A percentile compares a stretch with the other conserved stretches of the same genome.
Evolutionary conservation across 2,888 invertebrate genomes (phyloP).

Genomic region (Cephus rjabovi): DNA sequence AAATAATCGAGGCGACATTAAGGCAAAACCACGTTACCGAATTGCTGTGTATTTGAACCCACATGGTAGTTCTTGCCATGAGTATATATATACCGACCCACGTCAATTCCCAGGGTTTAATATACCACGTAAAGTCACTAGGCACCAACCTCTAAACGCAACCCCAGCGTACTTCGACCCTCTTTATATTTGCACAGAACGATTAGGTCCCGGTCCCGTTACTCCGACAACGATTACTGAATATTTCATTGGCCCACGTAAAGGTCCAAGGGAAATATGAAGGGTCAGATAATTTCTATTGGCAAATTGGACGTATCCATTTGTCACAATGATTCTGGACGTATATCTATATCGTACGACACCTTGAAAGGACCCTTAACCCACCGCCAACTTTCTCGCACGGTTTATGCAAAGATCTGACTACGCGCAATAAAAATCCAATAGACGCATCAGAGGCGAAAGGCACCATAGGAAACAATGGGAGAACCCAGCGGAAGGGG

Average conservation of each 20-base stretch:
- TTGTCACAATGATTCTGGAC: not conserved
- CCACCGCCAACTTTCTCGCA: no score
- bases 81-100: not conserved
- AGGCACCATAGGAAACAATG: slow-evolving; percentile 49
- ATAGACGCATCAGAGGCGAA: slow-evolving; percentile 34
- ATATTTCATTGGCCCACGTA: not conserved
- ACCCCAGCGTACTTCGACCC: not conserved
- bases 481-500: slow-evolving; percentile 44
- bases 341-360: not conserved
- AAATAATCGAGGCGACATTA: not conserved
- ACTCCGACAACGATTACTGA: not conserved
- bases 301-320: not conserved
- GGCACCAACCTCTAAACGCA: not conserved
- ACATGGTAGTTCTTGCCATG: not conserved
- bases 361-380: not conserved
- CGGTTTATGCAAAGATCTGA: slow-evolving; percentile 1
- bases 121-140: not conserved
- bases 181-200: not conserved
- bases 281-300: not conserved
- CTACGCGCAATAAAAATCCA: slow-evolving; percentile 43
- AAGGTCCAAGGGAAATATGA: not conserved
- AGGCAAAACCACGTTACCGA: not conserved
- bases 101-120: not conserved
- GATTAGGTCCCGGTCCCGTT: not conserved
- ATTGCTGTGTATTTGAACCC: not conserved